Evolutionary conservation across 2,797 vertebrate species (phyloP).

Genomic region (Gouania willdenowi): DNA sequence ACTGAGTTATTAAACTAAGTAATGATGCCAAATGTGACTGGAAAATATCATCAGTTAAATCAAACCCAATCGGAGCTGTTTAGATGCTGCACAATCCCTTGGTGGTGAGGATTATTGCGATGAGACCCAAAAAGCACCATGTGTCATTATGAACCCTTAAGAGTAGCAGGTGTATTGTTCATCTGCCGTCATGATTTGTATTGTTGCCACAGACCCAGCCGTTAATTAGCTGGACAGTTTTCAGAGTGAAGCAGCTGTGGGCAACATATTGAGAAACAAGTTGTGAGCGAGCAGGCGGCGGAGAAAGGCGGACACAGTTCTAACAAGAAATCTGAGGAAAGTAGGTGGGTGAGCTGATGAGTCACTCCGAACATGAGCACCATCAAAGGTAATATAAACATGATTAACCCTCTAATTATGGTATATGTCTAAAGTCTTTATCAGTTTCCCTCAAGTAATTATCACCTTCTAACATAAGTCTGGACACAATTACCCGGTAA

Average conservation of each 20-base stretch:
- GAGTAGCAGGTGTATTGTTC: constrained; percentile 67
- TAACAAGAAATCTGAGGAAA: constrained; percentile 38
- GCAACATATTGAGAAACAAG: constrained; percentile 66
- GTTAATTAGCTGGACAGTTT: constrained; percentile 73
- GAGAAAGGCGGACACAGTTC: constrained; percentile 26
- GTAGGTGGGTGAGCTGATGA: constrained; percentile 26
- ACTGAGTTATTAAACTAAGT: neutral
- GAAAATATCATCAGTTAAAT: constrained; percentile 12
- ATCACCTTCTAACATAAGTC: constrained; percentile 59
- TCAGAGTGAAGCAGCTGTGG: constrained; percentile 71
- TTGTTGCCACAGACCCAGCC: constrained; percentile 55
- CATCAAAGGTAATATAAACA: constrained; percentile 63
- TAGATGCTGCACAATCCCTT: constrained; percentile 14
- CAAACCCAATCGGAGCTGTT: constrained; percentile 32
- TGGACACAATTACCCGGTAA: constrained; percentile 49
- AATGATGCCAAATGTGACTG: neutral
- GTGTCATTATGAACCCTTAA: constrained; percentile 56
- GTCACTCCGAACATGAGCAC: constrained; percentile 39
- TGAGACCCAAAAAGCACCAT: constrained; percentile 28
- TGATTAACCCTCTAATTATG: constrained; percentile 66
- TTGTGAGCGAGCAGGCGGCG: constrained; percentile 43
- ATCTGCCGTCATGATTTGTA: constrained; percentile 66
- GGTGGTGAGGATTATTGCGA: constrained; percentile 8
- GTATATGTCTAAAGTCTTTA: constrained; percentile 55
- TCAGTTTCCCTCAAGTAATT: constrained; percentile 52